phyloP scores from a whole-genome alignment of 2,797 vertebrate genomes.

The Siniperca obscura region DNA sequence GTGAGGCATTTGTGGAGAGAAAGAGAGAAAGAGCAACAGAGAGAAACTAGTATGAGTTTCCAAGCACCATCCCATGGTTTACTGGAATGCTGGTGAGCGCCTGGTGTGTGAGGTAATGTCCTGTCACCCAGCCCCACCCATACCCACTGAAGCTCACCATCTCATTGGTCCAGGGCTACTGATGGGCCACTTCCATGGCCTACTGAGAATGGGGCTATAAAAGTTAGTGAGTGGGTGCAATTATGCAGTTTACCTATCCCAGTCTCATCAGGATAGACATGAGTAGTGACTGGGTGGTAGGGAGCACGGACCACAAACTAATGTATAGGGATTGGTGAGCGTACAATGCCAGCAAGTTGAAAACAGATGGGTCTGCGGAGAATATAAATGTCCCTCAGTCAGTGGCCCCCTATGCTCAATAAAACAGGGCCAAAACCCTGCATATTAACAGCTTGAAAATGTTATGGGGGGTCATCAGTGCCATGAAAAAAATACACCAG shows the following conservation, averaged over 20 bases:
- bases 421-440: conserved; percentile 64
- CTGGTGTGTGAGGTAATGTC: conserved; percentile 84
- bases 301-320: conserved; percentile 56
- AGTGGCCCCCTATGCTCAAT: conserved; percentile 56
- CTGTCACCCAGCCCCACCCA: conserved; percentile 77
- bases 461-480: conserved; percentile 68
- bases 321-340: conserved; percentile 57
- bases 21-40: conserved; percentile 65
- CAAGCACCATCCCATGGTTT: conserved; percentile 79
- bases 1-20: conserved; percentile 82
- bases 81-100: conserved; percentile 81
- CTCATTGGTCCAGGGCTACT: conserved; percentile 66
- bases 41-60: conserved; percentile 78
- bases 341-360: conserved; percentile 59
- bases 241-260: conserved; percentile 70
- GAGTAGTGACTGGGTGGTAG: conserved; percentile 64
- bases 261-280: conserved; percentile 57
- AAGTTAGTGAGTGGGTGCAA: conserved; percentile 67
- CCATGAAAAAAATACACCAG: conserved; percentile 61
- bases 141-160: conserved; percentile 68
- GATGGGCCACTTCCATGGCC: conserved; percentile 64
- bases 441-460: conserved; percentile 73
- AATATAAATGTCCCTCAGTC: conserved; percentile 72
- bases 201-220: conserved; percentile 66
- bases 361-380: conserved; percentile 68